Evolutionary conservation across 2,113 vertebrate species (phyloP), one percentile per base, ranked within the genome.

Genomic region (Cercocebus atys): DNA sequence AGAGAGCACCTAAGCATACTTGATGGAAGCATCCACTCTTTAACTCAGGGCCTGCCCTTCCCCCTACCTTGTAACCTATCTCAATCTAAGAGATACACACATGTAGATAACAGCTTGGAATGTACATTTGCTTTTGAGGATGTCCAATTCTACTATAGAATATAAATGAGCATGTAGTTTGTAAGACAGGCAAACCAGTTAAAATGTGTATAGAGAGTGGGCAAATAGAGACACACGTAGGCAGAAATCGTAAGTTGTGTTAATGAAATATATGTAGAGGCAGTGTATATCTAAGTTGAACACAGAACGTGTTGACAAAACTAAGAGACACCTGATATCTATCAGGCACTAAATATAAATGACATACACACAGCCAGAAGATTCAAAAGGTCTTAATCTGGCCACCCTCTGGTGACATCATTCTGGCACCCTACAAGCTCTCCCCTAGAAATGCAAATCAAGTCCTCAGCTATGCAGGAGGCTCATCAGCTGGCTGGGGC

Each of bases 141-240:
- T 27, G n/a, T 30, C 61, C 27, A 3, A 0, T 84, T 20, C 32
- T 8, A 22, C 55, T 8, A 14, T 8, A 22, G 16, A 92, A 73
- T 23, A 72, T 38, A 45, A 85, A 38, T 18, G 40, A 30, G 32
- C 16, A 40, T 47, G 3, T 27, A 25, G 75, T 43, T 50, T 16
- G 0, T 25, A 30, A 90, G 43, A 32, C 35, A 0, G 25, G 18
- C 40, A 45, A 47, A 80, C 35, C 0, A 0, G 47, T 27, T 45
- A 25, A 35, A 8, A 5, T 55, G 30, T 50, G 3, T 85, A 20
- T 14, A 88, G 25, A n/a, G 1, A 7, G 57, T 73, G 30, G 80
- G 55, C 12, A 16, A 57, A 35, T 4, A 35, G 45, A 57, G 43
- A 92, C 3, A 25, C 38, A 92, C 2, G 25, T 11, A 52, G 73